A percentile compares a stretch with the other conserved stretches of the same genome.
phyloP scores from a whole-genome alignment of 2,888 invertebrate species.

The Cistogaster globosa region DNA sequence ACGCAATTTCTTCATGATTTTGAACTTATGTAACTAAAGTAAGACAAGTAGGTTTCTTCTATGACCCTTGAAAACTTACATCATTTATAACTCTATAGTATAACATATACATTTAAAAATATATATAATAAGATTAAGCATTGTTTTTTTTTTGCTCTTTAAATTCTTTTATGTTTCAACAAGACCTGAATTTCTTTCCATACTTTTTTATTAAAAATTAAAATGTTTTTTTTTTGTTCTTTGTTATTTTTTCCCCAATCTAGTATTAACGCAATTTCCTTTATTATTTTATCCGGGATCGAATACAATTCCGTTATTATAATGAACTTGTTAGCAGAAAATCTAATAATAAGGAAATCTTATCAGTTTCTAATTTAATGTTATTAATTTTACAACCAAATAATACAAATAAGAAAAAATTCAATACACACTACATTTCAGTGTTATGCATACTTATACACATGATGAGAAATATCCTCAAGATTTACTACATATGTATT shows the following conservation, averaged over 20 bases:
- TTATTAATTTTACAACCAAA: constrained; percentile 25
- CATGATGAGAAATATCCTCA: constrained; percentile 3
- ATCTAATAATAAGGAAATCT: constrained; percentile 58
- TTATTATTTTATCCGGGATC: constrained; percentile 26
- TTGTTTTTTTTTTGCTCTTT: too few relatives aligned
- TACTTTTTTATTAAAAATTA: neutral
- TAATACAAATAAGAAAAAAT: neutral
- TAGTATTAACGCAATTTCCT: constrained; percentile 52
- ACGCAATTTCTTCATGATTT: too few relatives aligned
- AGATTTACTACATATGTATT: neutral
- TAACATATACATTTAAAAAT: too few relatives aligned
- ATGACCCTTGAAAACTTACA: too few relatives aligned
- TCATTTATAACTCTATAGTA: too few relatives aligned
- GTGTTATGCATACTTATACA: constrained; percentile 9
- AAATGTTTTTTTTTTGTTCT: neutral
- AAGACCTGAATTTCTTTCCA: neutral
- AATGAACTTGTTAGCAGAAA: constrained; percentile 63
- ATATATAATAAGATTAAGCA: too few relatives aligned
- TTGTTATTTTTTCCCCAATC: constrained; percentile 2
- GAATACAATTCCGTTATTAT: constrained; percentile 29
- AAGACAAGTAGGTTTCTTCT: too few relatives aligned
- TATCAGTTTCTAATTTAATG: constrained; percentile 66
- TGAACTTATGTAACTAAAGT: too few relatives aligned
- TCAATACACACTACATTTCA: constrained; percentile 41
- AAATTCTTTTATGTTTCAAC: too few relatives aligned